Evolutionary conservation across 2,113 vertebrate species (phyloP).

Genomic region (Ptychochromis oligacanthus): DNA sequence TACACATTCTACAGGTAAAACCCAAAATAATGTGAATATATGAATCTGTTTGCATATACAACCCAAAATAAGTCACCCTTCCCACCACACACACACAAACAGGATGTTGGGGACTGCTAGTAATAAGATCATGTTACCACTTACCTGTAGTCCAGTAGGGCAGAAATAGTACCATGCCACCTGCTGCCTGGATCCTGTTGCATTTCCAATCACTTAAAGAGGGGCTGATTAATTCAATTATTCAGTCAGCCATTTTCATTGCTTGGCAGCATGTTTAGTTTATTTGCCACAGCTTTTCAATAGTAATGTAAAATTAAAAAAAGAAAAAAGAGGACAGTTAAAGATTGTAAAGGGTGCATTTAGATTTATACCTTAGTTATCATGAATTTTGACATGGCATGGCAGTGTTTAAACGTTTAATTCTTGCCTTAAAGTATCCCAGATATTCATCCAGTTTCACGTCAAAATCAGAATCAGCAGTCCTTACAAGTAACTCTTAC

Average conservation of each 20-base stretch:
- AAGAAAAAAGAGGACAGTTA: not conserved
- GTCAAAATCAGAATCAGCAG: not conserved
- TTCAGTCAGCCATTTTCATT: slow-evolving; percentile 79
- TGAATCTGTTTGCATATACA: slow-evolving; percentile 14
- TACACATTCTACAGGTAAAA: not conserved
- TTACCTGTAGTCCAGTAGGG: slow-evolving; percentile 75
- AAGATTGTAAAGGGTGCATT: not conserved
- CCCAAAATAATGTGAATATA: slow-evolving; percentile 18
- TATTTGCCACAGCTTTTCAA: slow-evolving; percentile 22
- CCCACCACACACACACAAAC: slow-evolving; percentile 9
- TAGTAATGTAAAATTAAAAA: slow-evolving; percentile 45
- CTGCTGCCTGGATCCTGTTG: slow-evolving; percentile 81
- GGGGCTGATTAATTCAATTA: slow-evolving; percentile 80
- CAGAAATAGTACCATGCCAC: slow-evolving; percentile 77
- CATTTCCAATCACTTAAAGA: slow-evolving; percentile 82
- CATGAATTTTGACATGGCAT: not conserved
- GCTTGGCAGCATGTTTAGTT: slow-evolving; percentile 60
- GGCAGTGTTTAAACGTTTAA: not conserved
- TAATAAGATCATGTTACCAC: slow-evolving; percentile 81
- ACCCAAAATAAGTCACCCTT: slow-evolving; percentile 27
- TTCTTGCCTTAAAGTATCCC: not conserved
- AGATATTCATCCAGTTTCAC: not conserved
- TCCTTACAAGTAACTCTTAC: not conserved
- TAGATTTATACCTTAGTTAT: not conserved
- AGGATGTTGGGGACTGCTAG: slow-evolving; percentile 75